Evolutionary conservation across 2,797 vertebrate genomes (phyloP).

Genomic region (Cheirogaleus major): DNA sequence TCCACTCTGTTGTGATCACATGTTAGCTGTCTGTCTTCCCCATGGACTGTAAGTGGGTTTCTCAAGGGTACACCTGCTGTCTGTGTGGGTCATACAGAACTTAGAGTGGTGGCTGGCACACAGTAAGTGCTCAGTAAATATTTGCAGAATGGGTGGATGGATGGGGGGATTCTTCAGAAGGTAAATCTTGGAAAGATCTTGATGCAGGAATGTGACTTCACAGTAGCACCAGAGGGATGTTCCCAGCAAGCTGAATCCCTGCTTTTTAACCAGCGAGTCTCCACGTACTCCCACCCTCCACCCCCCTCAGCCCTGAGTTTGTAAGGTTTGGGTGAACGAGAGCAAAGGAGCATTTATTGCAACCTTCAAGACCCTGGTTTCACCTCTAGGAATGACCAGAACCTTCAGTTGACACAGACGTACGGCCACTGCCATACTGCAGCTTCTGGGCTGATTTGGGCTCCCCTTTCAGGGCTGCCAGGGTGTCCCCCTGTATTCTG

Average conservation of each 20-base stretch:
- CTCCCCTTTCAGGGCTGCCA: not conserved
- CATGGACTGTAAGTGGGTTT: not conserved
- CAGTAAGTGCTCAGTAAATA: not conserved
- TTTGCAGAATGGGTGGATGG: not conserved
- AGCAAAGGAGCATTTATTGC: not conserved
- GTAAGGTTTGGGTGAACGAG: not conserved
- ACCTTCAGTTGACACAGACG: not conserved
- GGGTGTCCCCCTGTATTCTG: not conserved
- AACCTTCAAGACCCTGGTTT: not conserved
- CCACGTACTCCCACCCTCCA: fast-evolving
- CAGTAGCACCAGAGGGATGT: not conserved
- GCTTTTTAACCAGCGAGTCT: not conserved
- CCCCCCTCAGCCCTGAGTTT: not conserved
- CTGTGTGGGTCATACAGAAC: not conserved
- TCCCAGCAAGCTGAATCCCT: not conserved
- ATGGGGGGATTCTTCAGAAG: not conserved
- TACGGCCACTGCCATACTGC: not conserved
- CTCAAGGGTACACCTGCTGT: not conserved
- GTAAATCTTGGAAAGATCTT: not conserved
- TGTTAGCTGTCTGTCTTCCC: not conserved
- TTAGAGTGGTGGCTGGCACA: not conserved
- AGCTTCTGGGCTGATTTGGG: not conserved
- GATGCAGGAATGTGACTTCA: not conserved
- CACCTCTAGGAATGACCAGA: not conserved
- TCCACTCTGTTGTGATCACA: not conserved